Percentiles rank a stretch among this genome's conserved stretches.
Conservation (phyloP, 2,797 vertebrate genomes). For the Spinus pinus region DNA sequence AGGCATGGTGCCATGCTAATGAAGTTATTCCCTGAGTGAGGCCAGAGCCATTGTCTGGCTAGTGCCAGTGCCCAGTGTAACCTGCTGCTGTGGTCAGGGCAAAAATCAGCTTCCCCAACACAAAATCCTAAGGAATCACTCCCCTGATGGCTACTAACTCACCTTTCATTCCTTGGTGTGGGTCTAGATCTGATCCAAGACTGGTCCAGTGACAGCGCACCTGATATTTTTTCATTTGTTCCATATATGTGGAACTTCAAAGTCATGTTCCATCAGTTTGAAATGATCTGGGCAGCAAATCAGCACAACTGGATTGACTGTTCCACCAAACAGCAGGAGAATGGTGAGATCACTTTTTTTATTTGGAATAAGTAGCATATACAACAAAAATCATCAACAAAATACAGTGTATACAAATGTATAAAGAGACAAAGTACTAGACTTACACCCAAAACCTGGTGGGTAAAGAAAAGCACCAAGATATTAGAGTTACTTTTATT, state of each 20-base stretch:
- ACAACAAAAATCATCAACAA: background rate
- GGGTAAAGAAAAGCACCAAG: background rate
- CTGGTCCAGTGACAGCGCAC: conserved; percentile 95
- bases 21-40: conserved; percentile 11
- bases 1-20: conserved; percentile 14
- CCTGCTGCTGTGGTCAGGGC: background rate
- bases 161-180: background rate
- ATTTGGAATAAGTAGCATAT: background rate
- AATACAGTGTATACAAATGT: background rate
- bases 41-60: background rate
- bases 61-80: background rate
- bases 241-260: conserved; percentile 98
- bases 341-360: conserved; percentile 78
- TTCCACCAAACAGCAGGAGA: conserved; percentile 98
- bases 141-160: background rate
- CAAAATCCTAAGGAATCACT: background rate
- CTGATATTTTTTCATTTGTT: conserved; percentile 97
- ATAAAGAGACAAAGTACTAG: background rate
- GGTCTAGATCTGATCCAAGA: conserved; percentile 93
- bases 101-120: background rate
- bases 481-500: background rate
- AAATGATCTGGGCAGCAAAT: conserved; percentile 99
- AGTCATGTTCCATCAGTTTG: conserved; percentile 97
- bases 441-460: background rate
- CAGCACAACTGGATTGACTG: conserved; percentile 99